These are phyloP conservation scores for Drosophila orosa DNA, from an alignment of 1,140 invertebrate genomes.

Conservation along the genomic window DNA sequence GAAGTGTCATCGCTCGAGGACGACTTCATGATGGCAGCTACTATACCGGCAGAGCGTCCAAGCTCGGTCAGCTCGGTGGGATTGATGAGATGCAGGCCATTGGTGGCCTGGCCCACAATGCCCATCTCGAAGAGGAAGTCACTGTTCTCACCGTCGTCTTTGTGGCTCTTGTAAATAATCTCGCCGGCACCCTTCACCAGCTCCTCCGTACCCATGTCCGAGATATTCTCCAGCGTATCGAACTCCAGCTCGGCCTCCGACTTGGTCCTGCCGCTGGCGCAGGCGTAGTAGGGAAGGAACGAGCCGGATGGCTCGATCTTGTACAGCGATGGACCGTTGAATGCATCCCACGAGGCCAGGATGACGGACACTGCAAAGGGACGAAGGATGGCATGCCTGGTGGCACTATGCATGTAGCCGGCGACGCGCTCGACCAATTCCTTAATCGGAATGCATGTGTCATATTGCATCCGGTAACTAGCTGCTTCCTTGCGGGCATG, in stretches of 20 bases:
- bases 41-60: slow-evolving; percentile 90
- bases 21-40: slow-evolving; percentile 84
- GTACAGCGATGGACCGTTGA: slow-evolving; percentile 94
- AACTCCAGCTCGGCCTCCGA: slow-evolving; percentile 99
- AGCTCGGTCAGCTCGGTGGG: slow-evolving; percentile 88
- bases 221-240: slow-evolving; percentile 94
- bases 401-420: slow-evolving; percentile 98
- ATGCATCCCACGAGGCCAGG: slow-evolving; percentile 91
- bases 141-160: slow-evolving; percentile 97
- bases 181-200: slow-evolving; percentile 97
- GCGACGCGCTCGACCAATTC: slow-evolving; percentile 95
- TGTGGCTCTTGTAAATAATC: slow-evolving; percentile 98
- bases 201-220: slow-evolving; percentile 93
- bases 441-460: slow-evolving; percentile 93
- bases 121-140: slow-evolving; percentile 98
- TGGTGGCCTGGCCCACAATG: slow-evolving; percentile 95
- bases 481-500: slow-evolving; percentile 94
- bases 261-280: slow-evolving; percentile 98
- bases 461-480: slow-evolving; percentile 94
- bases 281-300: slow-evolving; percentile 97
- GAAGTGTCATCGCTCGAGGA: slow-evolving; percentile 89
- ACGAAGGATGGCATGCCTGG: slow-evolving; percentile 96
- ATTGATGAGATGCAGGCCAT: slow-evolving; percentile 90
- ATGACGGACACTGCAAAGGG: slow-evolving; percentile 97
- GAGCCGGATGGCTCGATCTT: slow-evolving; percentile 98